Conservation (phyloP, 2,888 invertebrate genomes). For the Oscheius sp. region DNA sequence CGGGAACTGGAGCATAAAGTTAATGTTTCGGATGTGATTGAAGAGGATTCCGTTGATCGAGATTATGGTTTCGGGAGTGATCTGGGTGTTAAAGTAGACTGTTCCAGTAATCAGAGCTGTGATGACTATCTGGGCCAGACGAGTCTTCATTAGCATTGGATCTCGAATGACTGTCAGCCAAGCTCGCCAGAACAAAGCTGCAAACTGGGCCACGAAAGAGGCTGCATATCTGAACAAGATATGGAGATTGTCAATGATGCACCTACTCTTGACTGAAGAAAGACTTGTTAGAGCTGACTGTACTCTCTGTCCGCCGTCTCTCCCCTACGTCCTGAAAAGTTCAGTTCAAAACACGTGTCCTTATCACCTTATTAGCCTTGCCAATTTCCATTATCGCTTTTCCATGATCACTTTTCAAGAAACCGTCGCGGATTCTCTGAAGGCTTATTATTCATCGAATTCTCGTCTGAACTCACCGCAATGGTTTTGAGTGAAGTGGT, state of each 20-base stretch:
- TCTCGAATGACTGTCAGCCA: constrained; percentile 78
- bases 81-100: constrained; percentile 81
- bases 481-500: constrained; percentile 53
- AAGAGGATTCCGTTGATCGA: constrained; percentile 93
- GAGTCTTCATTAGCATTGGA: constrained; percentile 86
- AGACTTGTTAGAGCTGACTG: constrained; percentile 43
- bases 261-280: constrained; percentile 55
- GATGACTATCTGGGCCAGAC: constrained; percentile 89
- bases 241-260: not conserved
- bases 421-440: constrained; percentile 66
- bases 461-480: constrained; percentile 39
- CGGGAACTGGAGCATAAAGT: constrained; percentile 80
- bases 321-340: constrained; percentile 13
- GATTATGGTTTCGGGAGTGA: constrained; percentile 78
- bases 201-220: constrained; percentile 50
- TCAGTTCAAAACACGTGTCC: not conserved
- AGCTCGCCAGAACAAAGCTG: constrained; percentile 77
- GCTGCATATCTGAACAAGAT: constrained; percentile 53
- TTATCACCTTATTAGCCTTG: constrained; percentile 42
- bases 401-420: constrained; percentile 52
- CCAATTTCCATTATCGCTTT: constrained; percentile 51
- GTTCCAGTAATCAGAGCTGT: constrained; percentile 80
- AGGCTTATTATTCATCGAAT: not conserved
- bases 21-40: constrained; percentile 90
- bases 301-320: constrained; percentile 1